phyloP scores from a whole-genome alignment of 2,797 vertebrate genomes.

The Spinibarbus caldwelli region DNA sequence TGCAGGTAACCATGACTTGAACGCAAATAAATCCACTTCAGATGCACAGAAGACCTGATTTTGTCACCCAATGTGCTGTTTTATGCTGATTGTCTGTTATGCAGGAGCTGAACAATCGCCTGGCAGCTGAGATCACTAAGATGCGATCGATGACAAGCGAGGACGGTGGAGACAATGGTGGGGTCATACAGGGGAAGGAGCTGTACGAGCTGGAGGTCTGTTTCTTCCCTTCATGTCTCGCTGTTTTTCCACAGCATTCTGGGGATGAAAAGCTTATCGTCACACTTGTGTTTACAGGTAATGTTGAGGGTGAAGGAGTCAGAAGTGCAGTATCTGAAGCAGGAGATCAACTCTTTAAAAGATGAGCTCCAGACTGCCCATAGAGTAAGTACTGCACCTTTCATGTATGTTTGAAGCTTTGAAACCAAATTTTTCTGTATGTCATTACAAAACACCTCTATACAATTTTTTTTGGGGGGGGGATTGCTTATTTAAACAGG shows the following conservation, averaged over 20 bases:
- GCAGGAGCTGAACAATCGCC: conserved; percentile 83
- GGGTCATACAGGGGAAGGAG: conserved; percentile 80
- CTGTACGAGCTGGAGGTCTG: conserved; percentile 82
- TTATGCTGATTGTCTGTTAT: neutral
- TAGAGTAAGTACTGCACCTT: conserved; percentile 62
- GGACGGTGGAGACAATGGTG: conserved; percentile 69
- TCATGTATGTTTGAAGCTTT: neutral
- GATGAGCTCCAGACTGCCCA: conserved; percentile 74
- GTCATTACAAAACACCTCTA: neutral
- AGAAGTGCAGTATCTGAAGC: conserved; percentile 75
- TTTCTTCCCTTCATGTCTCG: neutral
- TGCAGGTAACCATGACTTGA: too few relatives aligned
- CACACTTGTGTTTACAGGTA: conserved; percentile 58
- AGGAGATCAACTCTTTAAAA: conserved; percentile 76
- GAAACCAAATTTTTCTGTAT: neutral
- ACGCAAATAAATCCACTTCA: neutral
- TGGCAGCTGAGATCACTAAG: conserved; percentile 84
- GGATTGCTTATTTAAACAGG: too few relatives aligned
- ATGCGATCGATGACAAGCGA: conserved; percentile 82
- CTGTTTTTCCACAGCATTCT: neutral
- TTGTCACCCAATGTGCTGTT: neutral
- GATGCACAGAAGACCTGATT: neutral
- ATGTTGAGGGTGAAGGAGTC: conserved; percentile 76
- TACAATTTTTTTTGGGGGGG: too few relatives aligned
- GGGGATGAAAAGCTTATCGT: neutral